Evolutionary conservation across 2,797 vertebrate genomes (phyloP), one percentile per base, ranked within the genome.

Genomic region (Gymnothorax reevesii): DNA sequence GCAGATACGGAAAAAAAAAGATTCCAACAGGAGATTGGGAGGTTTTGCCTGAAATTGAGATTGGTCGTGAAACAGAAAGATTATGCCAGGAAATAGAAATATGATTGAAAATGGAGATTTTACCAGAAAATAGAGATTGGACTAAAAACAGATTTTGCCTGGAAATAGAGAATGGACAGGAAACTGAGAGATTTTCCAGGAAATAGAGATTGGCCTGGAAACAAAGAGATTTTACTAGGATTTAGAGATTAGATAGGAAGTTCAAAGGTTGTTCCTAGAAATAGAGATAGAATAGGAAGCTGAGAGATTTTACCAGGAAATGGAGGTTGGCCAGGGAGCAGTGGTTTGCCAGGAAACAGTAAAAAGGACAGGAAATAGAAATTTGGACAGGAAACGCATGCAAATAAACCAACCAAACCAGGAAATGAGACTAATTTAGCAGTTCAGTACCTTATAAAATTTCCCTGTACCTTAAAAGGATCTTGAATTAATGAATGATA

Each of bases 241-340:
- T 22, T 1, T 7, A 71, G 80, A 86, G 54, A 84, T 57, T 7
- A 71, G 80, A 86, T 33, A 84, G 27, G 64, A 83, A 89, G 87
- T 10, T 33, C 71, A n/a, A 9, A 69, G 20, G 25, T 71, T 71
- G 25, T 3, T 3, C 1, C 62, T 25, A 7, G 66, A 71, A 25
- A 25, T 25, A 25, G 7, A 71, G 57, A 60, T 59, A 59, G 77
- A 82, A 86, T 54, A 84, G 27, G 73, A 83, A 89, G 87, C 27
- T 42, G 27, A 25, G 25, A 71, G 22, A 71, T 71, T 71, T 71
- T n/a, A 10, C 10, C 62, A 71, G 3, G 66, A 71, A 71, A 25
- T 25, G 27, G n/a, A 71, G 57, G 12, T 59, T 59, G 33, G 33
- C 33, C 33, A 42, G 33, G 33, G 33, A 42, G 33, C 33, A 42